Percentiles rank a stretch among this genome's conserved stretches.
Evolutionary conservation across 2,113 vertebrate genomes (phyloP).

Genomic region (Dipodomys merriami): DNA sequence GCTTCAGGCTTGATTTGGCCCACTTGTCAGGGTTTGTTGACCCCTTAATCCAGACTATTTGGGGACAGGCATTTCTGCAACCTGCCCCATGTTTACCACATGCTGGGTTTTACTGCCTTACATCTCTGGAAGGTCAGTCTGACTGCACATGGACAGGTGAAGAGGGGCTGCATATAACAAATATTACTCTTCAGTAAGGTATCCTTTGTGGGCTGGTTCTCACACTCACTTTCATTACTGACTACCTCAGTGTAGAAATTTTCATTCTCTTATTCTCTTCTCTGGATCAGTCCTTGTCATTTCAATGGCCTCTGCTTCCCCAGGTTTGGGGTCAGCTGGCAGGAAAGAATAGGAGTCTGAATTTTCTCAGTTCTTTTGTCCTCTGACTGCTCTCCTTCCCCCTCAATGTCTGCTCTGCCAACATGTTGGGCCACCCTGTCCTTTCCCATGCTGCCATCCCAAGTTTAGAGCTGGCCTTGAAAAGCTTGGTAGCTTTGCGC

Average conservation of each 20-base stretch:
- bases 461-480: background rate
- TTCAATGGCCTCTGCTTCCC: conserved; percentile 41
- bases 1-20: background rate
- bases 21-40: conserved; percentile 3
- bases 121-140: background rate
- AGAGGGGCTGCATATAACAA: background rate
- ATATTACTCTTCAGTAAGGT: background rate
- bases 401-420: no score
- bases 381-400: background rate
- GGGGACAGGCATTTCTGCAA: conserved; percentile 19
- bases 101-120: background rate
- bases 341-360: conserved; percentile 54
- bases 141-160: background rate
- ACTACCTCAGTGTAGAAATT: conserved; percentile 11
- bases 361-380: conserved; percentile 52
- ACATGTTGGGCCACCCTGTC: background rate
- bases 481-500: background rate
- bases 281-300: background rate
- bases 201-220: background rate
- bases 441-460: background rate
- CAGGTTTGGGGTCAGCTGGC: background rate
- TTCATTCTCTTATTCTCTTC: conserved; percentile 23
- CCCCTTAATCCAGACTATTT: background rate
- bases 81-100: background rate
- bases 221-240: background rate